Evolutionary conservation across 2,113 vertebrate genomes (phyloP), one percentile per base, ranked within the genome.

Genomic region (Malaclemys terrapin): DNA sequence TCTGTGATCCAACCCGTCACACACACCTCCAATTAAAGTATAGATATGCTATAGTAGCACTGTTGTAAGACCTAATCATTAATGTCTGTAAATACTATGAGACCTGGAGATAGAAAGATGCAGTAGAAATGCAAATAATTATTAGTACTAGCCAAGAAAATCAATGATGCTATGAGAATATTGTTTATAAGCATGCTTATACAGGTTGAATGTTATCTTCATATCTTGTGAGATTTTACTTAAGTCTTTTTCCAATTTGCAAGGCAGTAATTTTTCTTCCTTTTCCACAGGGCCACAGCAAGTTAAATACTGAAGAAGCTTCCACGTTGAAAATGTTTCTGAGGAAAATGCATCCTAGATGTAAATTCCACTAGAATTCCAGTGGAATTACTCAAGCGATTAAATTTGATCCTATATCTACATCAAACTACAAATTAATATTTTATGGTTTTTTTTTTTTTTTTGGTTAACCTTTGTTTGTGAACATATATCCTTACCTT

Each of bases 81-180:
- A 86, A 45, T 81, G 25, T 88, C 72, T 82, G 24, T 5, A 83
- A 78, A 49, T 5, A 49, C 10, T 14, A 14, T 81, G 29, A 91
- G 25, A 90, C 47, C 10, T 85, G 88, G 76, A 89, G 85, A 38
- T 85, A n/a, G 72, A 90, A 89, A 62, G 42, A 79, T 57, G 79
- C 57, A 42, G n/a, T 50, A 87, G 57, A 82, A 96, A 50, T 19
- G 78, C 1, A 94, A 94, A 81, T 75, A 96, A 93, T 91, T 85
- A 75, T 69, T 89, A 94, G 93, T 91, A 96, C 87, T 91, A 87
- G 87, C 53, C 59, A 85, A 75, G 45, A 22, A 97, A 93, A 81
- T 65, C 89, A 89, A 84, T 31, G 82, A 14, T 50, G 42, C 35
- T 54, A 52, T 89, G 65, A 97, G 11, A 91, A 91, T 91, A 89